phyloP scores from a whole-genome alignment of 1,140 invertebrate genomes.

The Yoshiicerus persimilis region DNA sequence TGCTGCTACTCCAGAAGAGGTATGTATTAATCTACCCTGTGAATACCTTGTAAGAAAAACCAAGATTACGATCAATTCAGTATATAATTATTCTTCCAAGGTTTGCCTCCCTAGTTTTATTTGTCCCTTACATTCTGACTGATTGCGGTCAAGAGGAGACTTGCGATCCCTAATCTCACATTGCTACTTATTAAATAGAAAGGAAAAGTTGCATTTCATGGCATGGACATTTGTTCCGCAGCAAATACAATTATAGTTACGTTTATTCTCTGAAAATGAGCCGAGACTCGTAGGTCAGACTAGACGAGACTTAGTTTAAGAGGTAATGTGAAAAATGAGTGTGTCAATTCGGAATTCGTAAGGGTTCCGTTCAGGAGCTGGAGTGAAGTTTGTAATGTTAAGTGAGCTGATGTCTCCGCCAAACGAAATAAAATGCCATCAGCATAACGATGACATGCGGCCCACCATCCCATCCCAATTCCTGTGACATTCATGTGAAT shows the following conservation, averaged over 20 bases:
- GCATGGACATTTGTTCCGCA: not conserved
- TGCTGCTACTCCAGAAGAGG: not conserved
- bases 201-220: slow-evolving; percentile 2
- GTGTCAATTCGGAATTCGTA: slow-evolving; percentile 47
- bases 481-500: slow-evolving; percentile 25
- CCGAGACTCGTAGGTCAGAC: not conserved
- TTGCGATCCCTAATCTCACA: not conserved
- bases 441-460: slow-evolving; percentile 29
- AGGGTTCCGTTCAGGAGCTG: slow-evolving; percentile 21
- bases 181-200: not conserved
- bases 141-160: not conserved
- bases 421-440: slow-evolving; percentile 39
- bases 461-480: slow-evolving; percentile 21
- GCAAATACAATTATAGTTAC: not conserved
- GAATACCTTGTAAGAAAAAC: not conserved
- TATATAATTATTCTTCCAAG: slow-evolving; percentile 33
- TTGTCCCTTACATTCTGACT: not conserved
- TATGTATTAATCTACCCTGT: not conserved
- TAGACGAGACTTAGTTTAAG: not conserved
- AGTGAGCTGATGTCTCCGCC: slow-evolving; percentile 1
- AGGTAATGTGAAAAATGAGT: slow-evolving; percentile 42
- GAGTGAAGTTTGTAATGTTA: not conserved
- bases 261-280: not conserved
- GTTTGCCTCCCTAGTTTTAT: no score
- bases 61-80: slow-evolving; percentile 35